A percentile compares a stretch with the other conserved stretches of the same genome.
Conservation (phyloP, 2,113 vertebrate species). For the Bos indicus region DNA sequence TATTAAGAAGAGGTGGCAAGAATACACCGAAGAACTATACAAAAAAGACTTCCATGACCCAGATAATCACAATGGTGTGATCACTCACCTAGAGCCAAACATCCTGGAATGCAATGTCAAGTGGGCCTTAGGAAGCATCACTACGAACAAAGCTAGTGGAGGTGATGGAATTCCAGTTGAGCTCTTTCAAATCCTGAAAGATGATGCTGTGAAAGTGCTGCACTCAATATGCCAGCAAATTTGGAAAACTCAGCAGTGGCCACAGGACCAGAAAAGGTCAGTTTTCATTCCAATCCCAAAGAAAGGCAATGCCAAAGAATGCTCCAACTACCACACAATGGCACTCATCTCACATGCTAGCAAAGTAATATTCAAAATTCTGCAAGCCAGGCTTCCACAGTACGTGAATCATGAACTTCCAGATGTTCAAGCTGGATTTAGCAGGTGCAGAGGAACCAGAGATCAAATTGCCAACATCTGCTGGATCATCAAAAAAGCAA, state of each 20-base stretch:
- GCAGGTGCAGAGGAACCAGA: neutral
- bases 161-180: neutral
- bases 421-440: neutral
- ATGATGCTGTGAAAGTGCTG: neutral
- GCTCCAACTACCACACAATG: neutral
- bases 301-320: neutral
- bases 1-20: neutral
- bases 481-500: neutral
- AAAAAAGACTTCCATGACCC: neutral
- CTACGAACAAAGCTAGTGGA: neutral
- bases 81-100: neutral
- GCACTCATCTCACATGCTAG: neutral
- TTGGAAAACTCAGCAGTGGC: neutral
- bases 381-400: neutral
- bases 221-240: neutral
- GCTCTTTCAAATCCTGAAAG: neutral
- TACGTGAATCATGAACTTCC: rapidly evolving
- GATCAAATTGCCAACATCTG: neutral
- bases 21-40: neutral
- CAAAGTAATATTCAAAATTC: neutral
- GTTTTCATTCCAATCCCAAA: neutral
- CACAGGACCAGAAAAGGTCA: neutral
- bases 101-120: neutral
- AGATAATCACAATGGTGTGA: neutral
- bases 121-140: neutral